Evolutionary conservation across 2,888 invertebrate genomes (phyloP).

Genomic region (Eupithecia subfuscata): DNA sequence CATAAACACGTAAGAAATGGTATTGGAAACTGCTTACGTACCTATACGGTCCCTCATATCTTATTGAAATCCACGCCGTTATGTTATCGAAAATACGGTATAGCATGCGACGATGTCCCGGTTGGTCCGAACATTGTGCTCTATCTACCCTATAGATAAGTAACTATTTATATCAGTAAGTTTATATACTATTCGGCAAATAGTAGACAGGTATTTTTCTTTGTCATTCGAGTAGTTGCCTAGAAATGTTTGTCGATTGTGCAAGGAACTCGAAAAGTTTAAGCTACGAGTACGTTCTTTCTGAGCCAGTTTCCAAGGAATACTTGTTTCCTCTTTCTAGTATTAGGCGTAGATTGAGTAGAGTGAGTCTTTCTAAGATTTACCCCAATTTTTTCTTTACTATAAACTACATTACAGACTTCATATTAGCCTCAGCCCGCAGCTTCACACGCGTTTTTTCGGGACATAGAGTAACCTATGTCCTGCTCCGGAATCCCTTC

Average conservation of each 20-base stretch:
- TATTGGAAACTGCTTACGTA: constrained; percentile 22
- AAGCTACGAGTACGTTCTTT: too few species aligned
- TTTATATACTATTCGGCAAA: not conserved
- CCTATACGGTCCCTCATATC: constrained; percentile 29
- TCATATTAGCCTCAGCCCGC: too few species aligned
- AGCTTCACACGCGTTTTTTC: too few species aligned
- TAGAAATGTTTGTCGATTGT: not conserved
- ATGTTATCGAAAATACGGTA: constrained; percentile 40
- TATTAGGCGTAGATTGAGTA: too few species aligned
- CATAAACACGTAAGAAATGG: constrained; percentile 6
- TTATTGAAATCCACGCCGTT: constrained; percentile 38
- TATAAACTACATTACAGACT: too few species aligned
- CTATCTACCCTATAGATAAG: not conserved
- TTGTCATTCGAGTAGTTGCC: not conserved
- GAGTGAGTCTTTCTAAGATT: too few species aligned
- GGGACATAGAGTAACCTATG: too few species aligned
- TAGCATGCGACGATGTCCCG: constrained; percentile 29
- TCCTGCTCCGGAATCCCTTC: too few species aligned
- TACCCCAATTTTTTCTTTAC: too few species aligned
- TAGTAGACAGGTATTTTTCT: not conserved
- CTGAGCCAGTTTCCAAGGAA: too few species aligned
- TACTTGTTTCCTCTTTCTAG: too few species aligned
- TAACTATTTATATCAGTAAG: not conserved
- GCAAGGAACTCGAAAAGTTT: not conserved
- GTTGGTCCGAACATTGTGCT: constrained; percentile 22